Conservation (phyloP, 2,797 vertebrate species). For the Gymnodraco acuticeps region DNA sequence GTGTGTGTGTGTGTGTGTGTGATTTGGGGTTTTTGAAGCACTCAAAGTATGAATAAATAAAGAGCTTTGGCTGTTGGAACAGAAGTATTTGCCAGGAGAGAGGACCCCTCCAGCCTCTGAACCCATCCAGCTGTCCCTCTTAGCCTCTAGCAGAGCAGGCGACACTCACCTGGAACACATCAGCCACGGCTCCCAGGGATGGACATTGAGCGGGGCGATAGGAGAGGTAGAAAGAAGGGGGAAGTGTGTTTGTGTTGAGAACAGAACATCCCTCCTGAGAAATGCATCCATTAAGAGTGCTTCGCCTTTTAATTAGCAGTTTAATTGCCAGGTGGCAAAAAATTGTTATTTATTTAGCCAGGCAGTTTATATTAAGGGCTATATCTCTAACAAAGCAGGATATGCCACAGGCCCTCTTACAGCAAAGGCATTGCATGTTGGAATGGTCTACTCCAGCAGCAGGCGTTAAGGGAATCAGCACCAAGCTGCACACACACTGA, state of each 20-base stretch:
- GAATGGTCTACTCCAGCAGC: conserved; percentile 58
- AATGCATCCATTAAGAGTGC: conserved; percentile 81
- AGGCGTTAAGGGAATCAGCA: conserved; percentile 68
- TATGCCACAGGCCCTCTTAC: conserved; percentile 60
- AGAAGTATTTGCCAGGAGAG: conserved; percentile 65
- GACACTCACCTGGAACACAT: conserved; percentile 52
- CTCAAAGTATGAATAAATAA: conserved; percentile 81
- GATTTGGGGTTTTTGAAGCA: conserved; percentile 65
- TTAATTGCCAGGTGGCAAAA: conserved; percentile 83
- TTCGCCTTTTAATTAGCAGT: conserved; percentile 84
- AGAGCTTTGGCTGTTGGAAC: conserved; percentile 70
- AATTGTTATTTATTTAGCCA: conserved; percentile 68
- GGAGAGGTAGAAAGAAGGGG: conserved; percentile 27
- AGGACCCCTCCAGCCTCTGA: conserved; percentile 71
- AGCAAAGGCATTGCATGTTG: conserved; percentile 48
- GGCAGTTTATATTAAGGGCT: conserved; percentile 74
- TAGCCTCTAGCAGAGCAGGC: conserved; percentile 61
- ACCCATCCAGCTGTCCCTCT: conserved; percentile 74
- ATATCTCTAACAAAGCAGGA: conserved; percentile 64
- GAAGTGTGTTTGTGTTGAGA: conserved; percentile 41
- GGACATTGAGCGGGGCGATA: conserved; percentile 24
- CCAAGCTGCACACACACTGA: conserved; percentile 59
- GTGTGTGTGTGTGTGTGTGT: conserved; percentile 31
- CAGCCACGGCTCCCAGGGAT: conserved; percentile 46
- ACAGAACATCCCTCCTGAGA: conserved; percentile 73